These are phyloP conservation scores for Yponomeuta evonymella DNA, from an alignment of 2,888 invertebrate genomes.

Conservation along the genomic window DNA sequence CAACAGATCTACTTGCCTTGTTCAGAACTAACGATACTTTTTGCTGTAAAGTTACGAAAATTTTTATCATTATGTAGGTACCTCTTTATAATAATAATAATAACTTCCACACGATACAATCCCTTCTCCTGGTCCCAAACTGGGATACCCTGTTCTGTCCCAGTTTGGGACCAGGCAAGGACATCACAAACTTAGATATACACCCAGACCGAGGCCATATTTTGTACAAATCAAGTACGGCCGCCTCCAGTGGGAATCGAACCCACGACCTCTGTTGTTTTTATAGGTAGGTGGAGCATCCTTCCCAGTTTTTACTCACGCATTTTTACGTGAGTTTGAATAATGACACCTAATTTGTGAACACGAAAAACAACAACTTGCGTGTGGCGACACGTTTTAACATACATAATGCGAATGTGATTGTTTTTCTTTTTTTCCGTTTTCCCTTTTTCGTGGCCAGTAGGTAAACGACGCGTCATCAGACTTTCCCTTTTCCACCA, in stretches of 20 bases:
- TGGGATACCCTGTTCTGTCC: too few relatives aligned
- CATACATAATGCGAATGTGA: constrained; percentile 56
- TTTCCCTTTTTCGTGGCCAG: constrained; percentile 25
- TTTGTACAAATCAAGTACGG: too few relatives aligned
- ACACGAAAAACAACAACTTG: constrained; percentile 27
- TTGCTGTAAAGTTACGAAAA: too few relatives aligned
- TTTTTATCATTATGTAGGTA: too few relatives aligned
- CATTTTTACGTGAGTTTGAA: constrained; percentile 13
- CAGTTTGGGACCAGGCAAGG: too few relatives aligned
- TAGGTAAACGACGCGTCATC: constrained; percentile 24
- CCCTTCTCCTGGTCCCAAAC: too few relatives aligned
- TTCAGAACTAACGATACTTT: background rate
- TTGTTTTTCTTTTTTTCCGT: constrained; percentile 34
- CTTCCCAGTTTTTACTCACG: background rate
- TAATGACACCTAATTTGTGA: constrained; percentile 28
- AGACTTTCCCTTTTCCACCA: constrained; percentile 26
- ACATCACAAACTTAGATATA: too few relatives aligned
- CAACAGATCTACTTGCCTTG: background rate
- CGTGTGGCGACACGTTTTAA: constrained; percentile 48
- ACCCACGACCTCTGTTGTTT: too few relatives aligned
- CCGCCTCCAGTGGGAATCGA: too few relatives aligned
- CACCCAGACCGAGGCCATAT: too few relatives aligned
- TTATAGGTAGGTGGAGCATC: background rate
- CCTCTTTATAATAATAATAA: too few relatives aligned
- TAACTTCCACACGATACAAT: too few relatives aligned